Conservation (phyloP, 2,113 vertebrate species). For the Ameiurus melas region DNA sequence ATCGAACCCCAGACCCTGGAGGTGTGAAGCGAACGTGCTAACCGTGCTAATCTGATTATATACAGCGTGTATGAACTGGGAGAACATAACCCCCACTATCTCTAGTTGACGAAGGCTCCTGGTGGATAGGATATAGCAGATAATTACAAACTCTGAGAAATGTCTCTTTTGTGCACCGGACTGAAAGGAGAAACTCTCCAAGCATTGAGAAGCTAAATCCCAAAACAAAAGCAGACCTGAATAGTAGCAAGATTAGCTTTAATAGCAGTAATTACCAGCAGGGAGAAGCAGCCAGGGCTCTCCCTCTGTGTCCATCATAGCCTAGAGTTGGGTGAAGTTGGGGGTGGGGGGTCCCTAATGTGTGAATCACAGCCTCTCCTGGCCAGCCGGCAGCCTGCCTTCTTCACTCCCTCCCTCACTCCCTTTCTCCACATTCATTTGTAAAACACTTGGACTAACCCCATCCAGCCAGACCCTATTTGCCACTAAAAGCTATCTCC, state of each 20-base stretch:
- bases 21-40: too few species aligned
- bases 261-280: constrained; percentile 75
- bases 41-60: constrained; percentile 66
- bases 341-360: constrained; percentile 49
- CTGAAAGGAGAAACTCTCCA: constrained; percentile 77
- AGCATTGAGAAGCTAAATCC: constrained; percentile 76
- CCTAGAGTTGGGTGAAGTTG: constrained; percentile 68
- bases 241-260: constrained; percentile 74
- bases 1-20: too few species aligned
- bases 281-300: constrained; percentile 64
- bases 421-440: constrained; percentile 73
- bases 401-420: constrained; percentile 51
- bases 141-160: constrained; percentile 72
- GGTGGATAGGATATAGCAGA: constrained; percentile 72
- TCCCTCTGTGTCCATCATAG: constrained; percentile 72
- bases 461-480: constrained; percentile 71
- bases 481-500: constrained; percentile 75
- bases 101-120: constrained; percentile 53
- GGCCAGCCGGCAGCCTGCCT: constrained; percentile 64
- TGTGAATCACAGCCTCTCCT: constrained; percentile 74
- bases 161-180: constrained; percentile 70
- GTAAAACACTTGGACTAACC: constrained; percentile 79
- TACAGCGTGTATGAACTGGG: constrained; percentile 44
- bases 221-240: constrained; percentile 78
- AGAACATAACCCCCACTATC: constrained; percentile 27